Conservation (phyloP, 2,797 vertebrate species). For the Takifugu rubripes region DNA sequence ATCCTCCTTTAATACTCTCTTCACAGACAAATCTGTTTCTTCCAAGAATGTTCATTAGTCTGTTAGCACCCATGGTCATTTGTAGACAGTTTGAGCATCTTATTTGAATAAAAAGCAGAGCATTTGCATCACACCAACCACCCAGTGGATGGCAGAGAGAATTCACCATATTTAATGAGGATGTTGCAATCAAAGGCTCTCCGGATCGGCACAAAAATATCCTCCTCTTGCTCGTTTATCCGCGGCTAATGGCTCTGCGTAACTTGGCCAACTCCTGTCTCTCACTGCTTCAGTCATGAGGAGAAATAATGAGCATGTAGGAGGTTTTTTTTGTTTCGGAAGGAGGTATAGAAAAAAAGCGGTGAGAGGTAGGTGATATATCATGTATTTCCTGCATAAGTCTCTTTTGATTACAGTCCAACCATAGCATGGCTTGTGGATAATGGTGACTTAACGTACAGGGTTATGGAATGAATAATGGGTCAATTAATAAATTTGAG, state of each 20-base stretch:
- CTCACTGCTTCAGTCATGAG: constrained; percentile 18
- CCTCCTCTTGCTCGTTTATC: constrained; percentile 27
- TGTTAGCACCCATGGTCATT: no score
- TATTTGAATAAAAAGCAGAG: no score
- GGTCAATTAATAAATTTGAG: constrained; percentile 55
- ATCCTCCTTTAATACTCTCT: no score
- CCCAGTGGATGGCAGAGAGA: constrained; percentile 4
- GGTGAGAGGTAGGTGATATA: constrained; percentile 43
- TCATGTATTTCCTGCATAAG: constrained; percentile 45
- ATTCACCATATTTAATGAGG: constrained; percentile 19
- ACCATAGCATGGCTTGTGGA: constrained; percentile 62
- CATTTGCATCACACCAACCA: not conserved
- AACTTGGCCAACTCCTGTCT: constrained; percentile 46
- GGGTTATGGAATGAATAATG: constrained; percentile 50
- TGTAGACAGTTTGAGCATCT: no score
- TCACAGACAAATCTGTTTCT: no score
- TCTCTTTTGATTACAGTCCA: constrained; percentile 63
- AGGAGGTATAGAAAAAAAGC: constrained; percentile 45
- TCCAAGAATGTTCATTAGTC: no score
- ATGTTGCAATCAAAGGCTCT: constrained; percentile 27
- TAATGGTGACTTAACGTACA: constrained; percentile 43
- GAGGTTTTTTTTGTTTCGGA: constrained; percentile 17
- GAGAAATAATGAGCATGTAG: constrained; percentile 52
- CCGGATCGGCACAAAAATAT: constrained; percentile 26
- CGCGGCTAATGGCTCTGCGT: constrained; percentile 44